A percentile compares a stretch with the other conserved stretches of the same genome.
Evolutionary conservation across 2,888 invertebrate genomes (phyloP).

Genomic region (Eilema caniola): DNA sequence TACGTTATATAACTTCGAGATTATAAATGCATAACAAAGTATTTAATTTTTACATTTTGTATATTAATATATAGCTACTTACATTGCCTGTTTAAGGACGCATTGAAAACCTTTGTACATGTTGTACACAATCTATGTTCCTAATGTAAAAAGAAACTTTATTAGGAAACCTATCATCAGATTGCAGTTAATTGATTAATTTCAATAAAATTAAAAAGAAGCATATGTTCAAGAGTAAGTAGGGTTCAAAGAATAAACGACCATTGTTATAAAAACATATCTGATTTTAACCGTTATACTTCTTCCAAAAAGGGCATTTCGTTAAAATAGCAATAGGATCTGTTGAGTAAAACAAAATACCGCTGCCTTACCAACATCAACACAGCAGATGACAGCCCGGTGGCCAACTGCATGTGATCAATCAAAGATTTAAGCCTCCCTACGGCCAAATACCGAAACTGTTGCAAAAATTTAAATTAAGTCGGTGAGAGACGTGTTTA

Average conservation of each 20-base stretch:
- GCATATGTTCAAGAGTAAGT: background rate
- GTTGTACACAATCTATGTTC: too few relatives aligned
- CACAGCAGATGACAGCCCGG: slow-evolving; percentile 24
- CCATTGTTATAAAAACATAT: background rate
- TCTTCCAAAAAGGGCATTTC: background rate
- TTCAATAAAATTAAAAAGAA: background rate
- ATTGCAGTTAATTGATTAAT: background rate
- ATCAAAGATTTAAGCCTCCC: slow-evolving; percentile 70
- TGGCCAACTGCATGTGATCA: slow-evolving; percentile 62
- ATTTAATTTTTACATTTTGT: too few relatives aligned
- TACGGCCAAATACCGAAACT: slow-evolving; percentile 58
- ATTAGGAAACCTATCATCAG: too few relatives aligned
- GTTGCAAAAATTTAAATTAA: slow-evolving; percentile 71
- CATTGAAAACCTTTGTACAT: too few relatives aligned
- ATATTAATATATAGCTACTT: too few relatives aligned
- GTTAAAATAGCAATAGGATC: background rate
- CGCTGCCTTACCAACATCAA: background rate
- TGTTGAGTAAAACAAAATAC: background rate
- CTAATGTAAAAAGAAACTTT: too few relatives aligned
- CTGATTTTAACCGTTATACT: background rate
- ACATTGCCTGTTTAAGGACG: too few relatives aligned
- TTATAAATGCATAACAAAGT: too few relatives aligned
- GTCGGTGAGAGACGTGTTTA: slow-evolving; percentile 68
- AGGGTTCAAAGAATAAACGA: background rate
- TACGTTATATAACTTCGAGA: too few relatives aligned